Evolutionary conservation across 30 jellyfish, hydroid and myxozoan genomes (phyloP).

Genomic region (Nemopilema nomurai): DNA sequence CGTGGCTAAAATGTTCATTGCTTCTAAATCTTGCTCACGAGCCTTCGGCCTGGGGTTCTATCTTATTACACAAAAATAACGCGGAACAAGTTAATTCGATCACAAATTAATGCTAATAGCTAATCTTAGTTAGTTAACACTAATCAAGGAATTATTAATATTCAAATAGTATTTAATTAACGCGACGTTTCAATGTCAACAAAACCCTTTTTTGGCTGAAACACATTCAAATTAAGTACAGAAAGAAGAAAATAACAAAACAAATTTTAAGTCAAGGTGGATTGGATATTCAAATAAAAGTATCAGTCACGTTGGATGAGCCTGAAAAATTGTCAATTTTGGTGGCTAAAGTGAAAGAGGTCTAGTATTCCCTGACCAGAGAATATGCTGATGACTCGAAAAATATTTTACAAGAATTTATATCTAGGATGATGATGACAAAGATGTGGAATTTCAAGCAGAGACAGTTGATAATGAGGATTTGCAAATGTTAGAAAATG

Average conservation of each 20-base stretch:
- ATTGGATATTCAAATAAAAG: too few species aligned
- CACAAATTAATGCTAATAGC: neutral
- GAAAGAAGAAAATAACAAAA: neutral
- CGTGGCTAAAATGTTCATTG: neutral
- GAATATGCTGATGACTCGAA: too few species aligned
- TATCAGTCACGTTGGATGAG: too few species aligned
- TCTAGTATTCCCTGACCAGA: too few species aligned
- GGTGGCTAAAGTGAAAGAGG: too few species aligned
- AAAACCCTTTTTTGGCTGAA: neutral
- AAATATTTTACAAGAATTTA: too few species aligned
- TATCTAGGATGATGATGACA: too few species aligned
- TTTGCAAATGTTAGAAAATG: too few species aligned
- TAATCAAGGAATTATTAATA: neutral
- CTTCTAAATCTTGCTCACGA: neutral
- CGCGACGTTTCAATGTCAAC: neutral
- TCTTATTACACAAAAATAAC: neutral
- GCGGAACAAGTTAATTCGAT: neutral
- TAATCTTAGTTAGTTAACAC: neutral
- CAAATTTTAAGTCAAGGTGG: neutral
- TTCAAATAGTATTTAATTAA: neutral
- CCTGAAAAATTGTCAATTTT: too few species aligned
- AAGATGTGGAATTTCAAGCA: too few species aligned
- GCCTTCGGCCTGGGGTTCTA: neutral
- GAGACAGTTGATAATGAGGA: too few species aligned
- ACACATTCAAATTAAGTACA: neutral